Base-by-base conservation (phyloP, 2,888 invertebrate genomes). In the Glaucopsyche alexis region DNA sequence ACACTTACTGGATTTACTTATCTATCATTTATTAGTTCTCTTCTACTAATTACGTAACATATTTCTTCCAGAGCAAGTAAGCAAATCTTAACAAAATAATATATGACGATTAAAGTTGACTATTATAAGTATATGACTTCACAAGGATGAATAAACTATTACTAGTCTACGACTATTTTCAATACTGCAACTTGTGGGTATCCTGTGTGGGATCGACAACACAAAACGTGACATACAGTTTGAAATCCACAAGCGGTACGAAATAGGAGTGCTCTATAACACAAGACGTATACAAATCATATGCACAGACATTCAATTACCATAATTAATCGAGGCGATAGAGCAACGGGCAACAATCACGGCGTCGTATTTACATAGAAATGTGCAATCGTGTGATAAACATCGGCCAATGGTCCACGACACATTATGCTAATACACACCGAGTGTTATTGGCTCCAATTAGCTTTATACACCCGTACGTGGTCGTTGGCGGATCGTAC, bases 351-450 rank as follows among this genome's bases (percentile, higher is more conserved):
- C 76, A 77, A 77, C 77, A 78, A 78, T 79, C 79, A 75, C 79
- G 76, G 81, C 77, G 71, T 76, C 76, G 78, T 81, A 83, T 83
- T 82, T 81, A 82, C 83, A 83, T 82, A 82, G 81, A 81, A 82
- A 82, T 80, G 81, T 75, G 78, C 78, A 75, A 71, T 75, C 69
- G 79, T 80, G 82, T 80, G 82, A 82, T 83, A 84, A 83, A 82
- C 82, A 81, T 81, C 80, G 75, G 72, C 79, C 80, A 81, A 79
- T 78, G 79, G 79, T 72, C 76, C 78, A 77, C 77, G 76, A 77
- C 77, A 77, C 79, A 81, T 81, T 81, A 81, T 82, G 82, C 80
- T 81, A 82, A 83, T 83, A 76, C 75, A 73, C 73, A 71, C 75
- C 74, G 73, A 75, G 73, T 74, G 75, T 77, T 77, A 77, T 77